Percentiles rank a stretch among this genome's conserved stretches.
Evolutionary conservation across 2,797 vertebrate genomes (phyloP).

Genomic region (Rhinoraja longicauda): DNA sequence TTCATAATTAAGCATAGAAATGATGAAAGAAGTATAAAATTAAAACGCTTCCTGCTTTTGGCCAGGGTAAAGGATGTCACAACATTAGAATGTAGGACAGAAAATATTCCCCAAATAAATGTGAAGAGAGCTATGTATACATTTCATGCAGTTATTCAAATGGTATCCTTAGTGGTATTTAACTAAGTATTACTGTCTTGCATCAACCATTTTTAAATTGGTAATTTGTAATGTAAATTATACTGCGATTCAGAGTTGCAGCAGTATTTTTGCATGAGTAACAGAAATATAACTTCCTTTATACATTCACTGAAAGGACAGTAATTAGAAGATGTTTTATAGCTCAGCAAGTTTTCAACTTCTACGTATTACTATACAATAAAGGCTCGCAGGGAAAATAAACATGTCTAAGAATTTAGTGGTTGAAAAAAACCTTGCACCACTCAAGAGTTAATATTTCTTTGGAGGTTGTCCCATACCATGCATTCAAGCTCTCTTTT

Average conservation of each 20-base stretch:
- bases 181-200: too few species aligned
- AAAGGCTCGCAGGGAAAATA: not conserved
- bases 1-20: not conserved
- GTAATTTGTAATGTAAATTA: not conserved
- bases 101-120: not conserved
- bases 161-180: not conserved
- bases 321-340: not conserved
- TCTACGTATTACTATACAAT: not conserved
- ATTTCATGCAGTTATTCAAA: not conserved
- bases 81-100: too few species aligned
- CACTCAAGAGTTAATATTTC: conserved; percentile 3
- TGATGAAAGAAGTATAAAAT: not conserved
- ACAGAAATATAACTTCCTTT: not conserved
- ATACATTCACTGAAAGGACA: not conserved
- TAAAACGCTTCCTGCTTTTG: not conserved
- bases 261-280: not conserved
- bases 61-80: too few species aligned
- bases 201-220: not conserved
- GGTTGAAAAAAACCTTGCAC: not conserved
- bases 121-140: not conserved
- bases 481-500: not conserved
- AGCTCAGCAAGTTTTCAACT: not conserved
- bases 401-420: not conserved
- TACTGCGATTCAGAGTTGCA: not conserved
- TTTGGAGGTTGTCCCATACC: too few species aligned